These are phyloP conservation scores for Apeltes quadracus DNA, from an alignment of 2,113 vertebrate species.

Conservation along the genomic window DNA sequence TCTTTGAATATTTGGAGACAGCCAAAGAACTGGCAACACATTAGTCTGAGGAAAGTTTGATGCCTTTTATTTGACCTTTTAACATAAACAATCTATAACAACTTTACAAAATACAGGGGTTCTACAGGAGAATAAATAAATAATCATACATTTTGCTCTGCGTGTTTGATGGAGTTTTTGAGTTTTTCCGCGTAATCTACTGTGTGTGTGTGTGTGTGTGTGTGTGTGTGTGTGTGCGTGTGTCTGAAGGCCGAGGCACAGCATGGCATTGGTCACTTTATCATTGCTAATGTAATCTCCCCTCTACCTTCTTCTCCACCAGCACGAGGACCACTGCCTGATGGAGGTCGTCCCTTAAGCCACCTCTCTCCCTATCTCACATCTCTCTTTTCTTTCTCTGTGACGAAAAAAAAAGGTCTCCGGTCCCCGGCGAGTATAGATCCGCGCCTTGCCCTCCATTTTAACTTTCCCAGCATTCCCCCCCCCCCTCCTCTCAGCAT, in stretches of 20 bases:
- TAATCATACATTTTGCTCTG: neutral
- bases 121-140: neutral
- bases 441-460: slow-evolving; percentile 18
- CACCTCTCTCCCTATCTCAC: slow-evolving; percentile 41
- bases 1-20: slow-evolving; percentile 29
- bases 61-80: slow-evolving; percentile 4
- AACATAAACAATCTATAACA: slow-evolving; percentile 8
- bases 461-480: slow-evolving; percentile 64
- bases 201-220: slow-evolving; percentile 29
- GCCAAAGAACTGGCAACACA: slow-evolving; percentile 40
- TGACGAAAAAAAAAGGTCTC: slow-evolving; percentile 31
- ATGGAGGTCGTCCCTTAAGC: slow-evolving; percentile 37
- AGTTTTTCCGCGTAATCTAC: slow-evolving; percentile 56
- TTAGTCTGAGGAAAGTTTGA: slow-evolving; percentile 32
- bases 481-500: slow-evolving; percentile 19
- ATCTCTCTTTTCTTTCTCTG: slow-evolving; percentile 39
- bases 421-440: slow-evolving; percentile 34
- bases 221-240: slow-evolving; percentile 26
- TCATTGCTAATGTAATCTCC: slow-evolving; percentile 65
- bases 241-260: slow-evolving; percentile 66
- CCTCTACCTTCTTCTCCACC: slow-evolving; percentile 45
- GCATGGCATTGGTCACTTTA: slow-evolving; percentile 53
- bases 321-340: slow-evolving; percentile 34
- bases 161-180: slow-evolving; percentile 5
- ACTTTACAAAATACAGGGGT: neutral